Conservation (phyloP, 2,113 vertebrate genomes). For the Thamnaconus septentrionalis region DNA sequence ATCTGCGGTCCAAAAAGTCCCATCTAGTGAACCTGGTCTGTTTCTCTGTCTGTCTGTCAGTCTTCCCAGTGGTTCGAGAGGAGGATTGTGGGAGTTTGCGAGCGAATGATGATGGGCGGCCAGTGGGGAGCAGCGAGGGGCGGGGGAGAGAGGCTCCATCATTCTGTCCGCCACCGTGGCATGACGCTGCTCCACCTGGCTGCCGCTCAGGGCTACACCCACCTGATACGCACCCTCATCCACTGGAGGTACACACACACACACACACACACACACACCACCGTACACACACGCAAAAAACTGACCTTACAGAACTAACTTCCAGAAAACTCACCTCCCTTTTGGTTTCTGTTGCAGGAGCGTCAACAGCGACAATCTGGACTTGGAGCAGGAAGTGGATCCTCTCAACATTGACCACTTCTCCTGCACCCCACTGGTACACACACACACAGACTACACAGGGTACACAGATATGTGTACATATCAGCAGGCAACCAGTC, state of each 20-base stretch:
- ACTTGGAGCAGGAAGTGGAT: slow-evolving; percentile 90
- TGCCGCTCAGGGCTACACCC: slow-evolving; percentile 87
- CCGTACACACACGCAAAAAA: slow-evolving; percentile 8
- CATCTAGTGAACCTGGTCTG: not conserved
- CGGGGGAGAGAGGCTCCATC: slow-evolving; percentile 73
- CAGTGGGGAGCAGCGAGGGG: slow-evolving; percentile 55
- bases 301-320: not conserved
- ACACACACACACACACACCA: slow-evolving; percentile 9
- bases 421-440: slow-evolving; percentile 90
- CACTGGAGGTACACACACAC: slow-evolving; percentile 14
- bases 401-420: slow-evolving; percentile 94
- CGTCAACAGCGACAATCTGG: slow-evolving; percentile 80
- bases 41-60: slow-evolving; percentile 12
- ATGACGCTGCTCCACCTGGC: slow-evolving; percentile 91
- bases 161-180: slow-evolving; percentile 82
- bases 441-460: not conserved
- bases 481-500: not conserved
- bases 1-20: no score
- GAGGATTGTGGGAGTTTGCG: slow-evolving; percentile 84
- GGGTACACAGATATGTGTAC: no score
- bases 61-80: slow-evolving; percentile 82
- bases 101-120: slow-evolving; percentile 82
- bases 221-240: slow-evolving; percentile 78
- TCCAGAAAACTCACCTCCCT: not conserved
- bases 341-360: slow-evolving; percentile 58